Percentiles rank a stretch among this genome's conserved stretches.
These are phyloP conservation scores for Actinia equina DNA, from an alignment of 64 coral and sea anemone genomes.

Conservation along the genomic window DNA sequence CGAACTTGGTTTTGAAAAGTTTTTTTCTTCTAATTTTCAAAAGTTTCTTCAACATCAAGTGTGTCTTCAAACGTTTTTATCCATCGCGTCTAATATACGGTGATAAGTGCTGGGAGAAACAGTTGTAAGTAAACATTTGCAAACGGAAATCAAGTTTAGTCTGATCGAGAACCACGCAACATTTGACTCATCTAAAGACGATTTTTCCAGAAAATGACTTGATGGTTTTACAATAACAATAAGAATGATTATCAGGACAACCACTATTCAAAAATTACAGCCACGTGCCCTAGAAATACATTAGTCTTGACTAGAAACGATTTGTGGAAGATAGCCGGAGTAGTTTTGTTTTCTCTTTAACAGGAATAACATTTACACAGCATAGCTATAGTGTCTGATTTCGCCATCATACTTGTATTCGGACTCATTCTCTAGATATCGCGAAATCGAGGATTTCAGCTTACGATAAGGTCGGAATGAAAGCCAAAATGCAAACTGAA, in stretches of 20 bases:
- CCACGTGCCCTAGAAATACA: neutral
- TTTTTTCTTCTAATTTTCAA: too few relatives aligned
- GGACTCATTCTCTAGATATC: neutral
- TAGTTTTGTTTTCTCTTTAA: neutral
- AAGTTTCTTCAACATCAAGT: too few relatives aligned
- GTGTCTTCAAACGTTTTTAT: neutral
- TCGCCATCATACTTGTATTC: neutral
- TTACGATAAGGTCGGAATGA: neutral
- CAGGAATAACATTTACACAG: slow-evolving; percentile 11
- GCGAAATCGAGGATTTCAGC: neutral
- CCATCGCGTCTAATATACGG: neutral
- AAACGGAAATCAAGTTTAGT: neutral
- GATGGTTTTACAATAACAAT: neutral
- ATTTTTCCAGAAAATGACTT: neutral
- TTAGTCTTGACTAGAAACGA: neutral
- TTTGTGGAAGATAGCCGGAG: neutral
- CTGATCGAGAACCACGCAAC: neutral
- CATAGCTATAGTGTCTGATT: neutral
- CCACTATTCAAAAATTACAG: neutral
- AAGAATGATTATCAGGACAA: neutral
- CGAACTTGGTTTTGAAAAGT: too few relatives aligned
- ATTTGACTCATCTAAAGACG: neutral
- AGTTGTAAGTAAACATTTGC: neutral
- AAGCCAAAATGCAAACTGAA: neutral
- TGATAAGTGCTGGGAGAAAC: neutral